Conservation (phyloP, 2,113 vertebrate genomes). For the Clarias magur region DNA sequence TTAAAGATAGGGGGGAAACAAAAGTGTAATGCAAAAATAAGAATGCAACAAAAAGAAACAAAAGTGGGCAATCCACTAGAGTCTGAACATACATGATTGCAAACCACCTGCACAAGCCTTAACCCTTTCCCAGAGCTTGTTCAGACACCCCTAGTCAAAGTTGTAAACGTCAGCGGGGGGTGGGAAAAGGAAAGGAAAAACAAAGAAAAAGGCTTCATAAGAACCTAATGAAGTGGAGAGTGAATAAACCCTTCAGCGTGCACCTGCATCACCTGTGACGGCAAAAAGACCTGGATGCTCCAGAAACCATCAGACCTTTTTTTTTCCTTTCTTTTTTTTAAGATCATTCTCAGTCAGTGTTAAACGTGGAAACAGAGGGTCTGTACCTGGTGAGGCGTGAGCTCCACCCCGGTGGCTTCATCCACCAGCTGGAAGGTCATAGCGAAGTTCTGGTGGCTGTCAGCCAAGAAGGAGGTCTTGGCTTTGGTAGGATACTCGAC, state of each 20-base stretch:
- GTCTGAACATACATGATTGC: not conserved
- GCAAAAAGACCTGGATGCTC: not conserved
- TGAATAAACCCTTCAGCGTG: not conserved
- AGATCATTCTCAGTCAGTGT: not conserved
- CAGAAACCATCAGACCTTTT: not conserved
- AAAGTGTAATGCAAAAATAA: no score
- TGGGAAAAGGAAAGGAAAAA: not conserved
- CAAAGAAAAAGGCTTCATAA: no score
- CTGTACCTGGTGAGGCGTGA: constrained; percentile 93
- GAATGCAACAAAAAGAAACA: no score
- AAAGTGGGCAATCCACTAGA: not conserved
- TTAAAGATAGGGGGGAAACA: not conserved
- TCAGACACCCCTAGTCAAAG: not conserved
- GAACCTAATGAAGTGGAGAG: not conserved
- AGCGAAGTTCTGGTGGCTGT: constrained; percentile 97
- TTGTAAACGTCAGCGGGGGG: not conserved
- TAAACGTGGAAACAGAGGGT: not conserved
- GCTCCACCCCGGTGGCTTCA: constrained; percentile 87
- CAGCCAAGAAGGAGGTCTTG: constrained; percentile 86
- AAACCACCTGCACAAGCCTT: not conserved
- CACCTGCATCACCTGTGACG: not conserved
- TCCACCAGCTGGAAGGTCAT: constrained; percentile 94
- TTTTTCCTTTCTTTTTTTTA: not conserved
- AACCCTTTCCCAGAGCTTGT: not conserved
- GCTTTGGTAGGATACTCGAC: constrained; percentile 91